Evolutionary conservation across 2,888 invertebrate species (phyloP), one percentile per base, ranked within the genome.

Genomic region (Cephus runcator): DNA sequence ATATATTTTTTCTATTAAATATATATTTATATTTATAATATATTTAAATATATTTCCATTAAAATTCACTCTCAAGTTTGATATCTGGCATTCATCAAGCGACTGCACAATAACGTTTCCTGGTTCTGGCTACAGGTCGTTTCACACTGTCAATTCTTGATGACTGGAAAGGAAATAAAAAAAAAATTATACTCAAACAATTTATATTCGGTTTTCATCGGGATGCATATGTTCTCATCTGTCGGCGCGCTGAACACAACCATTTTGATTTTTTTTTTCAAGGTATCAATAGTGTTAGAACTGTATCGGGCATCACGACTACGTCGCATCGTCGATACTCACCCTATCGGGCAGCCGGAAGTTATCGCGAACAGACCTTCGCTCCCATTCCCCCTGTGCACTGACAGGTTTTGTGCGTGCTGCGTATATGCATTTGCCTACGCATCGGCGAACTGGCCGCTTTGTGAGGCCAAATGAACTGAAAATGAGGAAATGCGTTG

Each of bases 401-500:
- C 40, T 36, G 81, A 79, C 80, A 75, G 12, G 73, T 36, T 35
- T 15, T 35, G 73, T 69, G 76, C 79, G 79, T 56, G 56, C 56
- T 23, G 23, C 56, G 56, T 56, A 56, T 56, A 56, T 6, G 56
- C 56, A 56, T 56, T 56, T 56, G 56, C 56, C 56, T 9, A 56
- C 56, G 56, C 23, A 23, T 56, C 56, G 56, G 9, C 56, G 23
- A 56, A 23, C 23, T 56, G 56, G 23, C 56, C 83, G 83, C 83
- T 83, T 81, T 83, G 83, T 81, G 83, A 79, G 73, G 78, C 77
- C 80, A 83, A 83, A 83, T 83, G 79, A 83, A 83, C 83, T 83
- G 83, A 83, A 83, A 83, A 83, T 83, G 81, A 83, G 83, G 83
- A 83, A 83, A 83, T 83, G 81, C 78, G 81, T 75, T 80, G 81